A percentile compares a stretch with the other conserved stretches of the same genome.
phyloP scores from a whole-genome alignment of 2,888 invertebrate species.

The Sphecodes monilicornis region DNA sequence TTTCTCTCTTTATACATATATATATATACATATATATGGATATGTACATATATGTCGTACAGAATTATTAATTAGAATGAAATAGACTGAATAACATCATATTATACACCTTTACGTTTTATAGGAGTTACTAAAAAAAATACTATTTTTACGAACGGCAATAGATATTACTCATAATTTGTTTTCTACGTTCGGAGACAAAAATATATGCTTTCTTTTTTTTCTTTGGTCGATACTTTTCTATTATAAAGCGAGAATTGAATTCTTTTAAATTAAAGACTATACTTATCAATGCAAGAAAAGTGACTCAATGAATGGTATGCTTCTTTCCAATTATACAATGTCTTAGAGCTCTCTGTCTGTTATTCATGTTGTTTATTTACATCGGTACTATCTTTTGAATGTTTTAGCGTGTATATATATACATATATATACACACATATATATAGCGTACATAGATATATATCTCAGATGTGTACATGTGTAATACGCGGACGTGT shows the following conservation, averaged over 20 bases:
- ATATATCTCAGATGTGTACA: slow-evolving; percentile 35
- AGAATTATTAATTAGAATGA: slow-evolving; percentile 32
- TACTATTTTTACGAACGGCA: slow-evolving; percentile 4
- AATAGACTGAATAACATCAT: slow-evolving; percentile 29
- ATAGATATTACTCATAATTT: slow-evolving; percentile 22
- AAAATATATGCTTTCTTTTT: not conserved
- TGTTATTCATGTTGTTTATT: slow-evolving; percentile 19
- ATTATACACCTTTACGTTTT: slow-evolving; percentile 19
- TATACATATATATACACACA: slow-evolving; percentile 17
- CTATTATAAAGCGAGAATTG: not conserved
- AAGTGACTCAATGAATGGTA: slow-evolving; percentile 11
- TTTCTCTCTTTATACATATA: not conserved
- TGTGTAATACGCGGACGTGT: slow-evolving; percentile 14
- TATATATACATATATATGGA: too few relatives aligned
- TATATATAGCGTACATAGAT: not conserved
- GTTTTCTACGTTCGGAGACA: not conserved
- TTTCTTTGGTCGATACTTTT: not conserved
- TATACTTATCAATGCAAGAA: slow-evolving; percentile 17
- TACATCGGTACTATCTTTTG: slow-evolving; percentile 35
- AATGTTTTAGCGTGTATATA: slow-evolving; percentile 19
- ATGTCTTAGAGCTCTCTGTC: not conserved
- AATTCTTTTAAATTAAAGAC: not conserved
- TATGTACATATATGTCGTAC: slow-evolving; percentile 3
- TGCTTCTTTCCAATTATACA: slow-evolving; percentile 7
- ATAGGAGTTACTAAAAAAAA: not conserved